Evolutionary conservation across 2,888 invertebrate species (phyloP), one percentile per base, ranked within the genome.

Genomic region (Lepetodrilus schrolli): DNA sequence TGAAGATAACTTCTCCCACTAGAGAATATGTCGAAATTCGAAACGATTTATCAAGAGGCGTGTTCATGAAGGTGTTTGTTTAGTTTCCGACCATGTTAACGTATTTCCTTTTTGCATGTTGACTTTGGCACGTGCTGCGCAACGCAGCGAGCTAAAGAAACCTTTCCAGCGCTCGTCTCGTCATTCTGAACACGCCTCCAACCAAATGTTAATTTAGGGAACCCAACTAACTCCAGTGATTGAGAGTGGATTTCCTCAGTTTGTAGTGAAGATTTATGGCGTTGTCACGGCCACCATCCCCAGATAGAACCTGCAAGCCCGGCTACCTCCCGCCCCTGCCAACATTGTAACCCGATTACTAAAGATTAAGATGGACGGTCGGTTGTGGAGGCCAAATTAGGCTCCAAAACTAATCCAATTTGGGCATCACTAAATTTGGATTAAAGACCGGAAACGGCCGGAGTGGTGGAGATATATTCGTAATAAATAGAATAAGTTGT

Each of bases 381-480:
- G 47, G 66, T 47, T 70, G 58, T 66, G 49, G 48, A 65, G 58
- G 66, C 50, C 74, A 38, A 70, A 74, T 74, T 74, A 58, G 66
- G 66, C 58, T 66, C 65, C 36, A 70, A 50, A 26, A 70, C 65
- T 73, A 75, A 78, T 78, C 74, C 74, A 66, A 78, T 76, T 78
- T 70, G 70, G 48, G 50, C 69, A 38, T 66, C 74, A 70, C 74
- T 78, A 76, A 76, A 78, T 78, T 73, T 73, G 76, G 76, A 73
- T 74, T 75, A 76, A 76, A 74, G 70, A 73, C 70, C 71, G 23
- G 47, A 66, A 68, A 34, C 70, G 26, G 66, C 36, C 38, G 73
- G 48, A 74, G 65, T 65, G 70, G 26, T 30, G 70, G 73, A 70
- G 74, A 74, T 74, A 66, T 75, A 70, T 73, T 74, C 70, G 74